Percentiles rank a stretch among this genome's conserved stretches.
Conservation (phyloP, 2,113 vertebrate species). For the Chaetodon auriga region DNA sequence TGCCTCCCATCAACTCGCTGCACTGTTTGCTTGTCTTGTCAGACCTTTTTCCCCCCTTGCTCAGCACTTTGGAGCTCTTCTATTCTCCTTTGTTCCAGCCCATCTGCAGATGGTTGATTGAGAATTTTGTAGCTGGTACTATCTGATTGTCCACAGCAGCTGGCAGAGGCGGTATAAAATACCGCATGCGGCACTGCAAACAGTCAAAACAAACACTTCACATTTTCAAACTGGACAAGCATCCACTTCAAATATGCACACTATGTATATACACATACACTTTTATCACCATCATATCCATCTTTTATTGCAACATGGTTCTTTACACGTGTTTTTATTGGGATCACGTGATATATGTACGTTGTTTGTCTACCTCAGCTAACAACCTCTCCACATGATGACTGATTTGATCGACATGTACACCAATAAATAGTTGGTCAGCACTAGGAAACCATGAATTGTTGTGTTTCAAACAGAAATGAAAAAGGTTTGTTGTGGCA, state of each 20-base stretch:
- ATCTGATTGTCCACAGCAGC: conserved; percentile 42
- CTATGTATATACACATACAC: background rate
- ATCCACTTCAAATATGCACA: background rate
- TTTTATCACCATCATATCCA: background rate
- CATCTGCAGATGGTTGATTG: conserved; percentile 52
- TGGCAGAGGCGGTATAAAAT: conserved; percentile 17
- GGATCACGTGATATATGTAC: background rate
- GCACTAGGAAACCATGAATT: background rate
- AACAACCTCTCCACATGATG: background rate
- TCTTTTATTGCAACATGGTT: background rate
- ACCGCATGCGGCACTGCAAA: conserved; percentile 1
- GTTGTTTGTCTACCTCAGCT: no score
- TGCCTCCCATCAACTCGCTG: conserved; percentile 27
- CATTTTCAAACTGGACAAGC: background rate
- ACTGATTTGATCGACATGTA: background rate
- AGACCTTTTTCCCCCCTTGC: conserved; percentile 15
- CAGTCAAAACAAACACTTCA: background rate
- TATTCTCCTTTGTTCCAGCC: conserved; percentile 15
- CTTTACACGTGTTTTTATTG: background rate
- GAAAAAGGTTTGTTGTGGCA: background rate
- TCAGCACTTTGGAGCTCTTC: conserved; percentile 35
- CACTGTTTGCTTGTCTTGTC: conserved; percentile 35
- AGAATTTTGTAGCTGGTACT: conserved; percentile 18
- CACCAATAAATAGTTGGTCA: background rate
- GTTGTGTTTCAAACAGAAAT: background rate